phyloP scores from a whole-genome alignment of 2,113 vertebrate species.

The Manacus vitellinus region DNA sequence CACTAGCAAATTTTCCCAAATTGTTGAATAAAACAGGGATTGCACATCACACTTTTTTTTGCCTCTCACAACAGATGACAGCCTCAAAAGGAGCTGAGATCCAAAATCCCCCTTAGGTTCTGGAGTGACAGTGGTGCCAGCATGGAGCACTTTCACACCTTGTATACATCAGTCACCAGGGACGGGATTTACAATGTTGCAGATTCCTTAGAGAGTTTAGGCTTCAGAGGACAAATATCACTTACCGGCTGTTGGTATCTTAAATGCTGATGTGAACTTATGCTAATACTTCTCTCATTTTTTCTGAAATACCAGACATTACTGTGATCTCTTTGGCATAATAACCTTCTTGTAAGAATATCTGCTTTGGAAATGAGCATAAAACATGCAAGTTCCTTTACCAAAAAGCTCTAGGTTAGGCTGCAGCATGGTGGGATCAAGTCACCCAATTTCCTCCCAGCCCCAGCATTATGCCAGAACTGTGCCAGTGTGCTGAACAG shows the following conservation, averaged over 20 bases:
- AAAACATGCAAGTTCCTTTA: not conserved
- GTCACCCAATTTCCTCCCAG: not conserved
- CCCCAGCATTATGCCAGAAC: not conserved
- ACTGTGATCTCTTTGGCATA: not conserved
- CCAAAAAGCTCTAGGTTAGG: not conserved
- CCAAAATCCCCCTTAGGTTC: not conserved
- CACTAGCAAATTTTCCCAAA: not conserved
- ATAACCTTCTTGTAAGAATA: not conserved
- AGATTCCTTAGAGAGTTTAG: not conserved
- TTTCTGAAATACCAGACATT: not conserved
- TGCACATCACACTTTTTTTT: not conserved
- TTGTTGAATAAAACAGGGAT: not conserved
- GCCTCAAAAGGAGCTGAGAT: not conserved
- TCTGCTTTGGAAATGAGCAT: not conserved
- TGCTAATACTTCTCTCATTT: not conserved
- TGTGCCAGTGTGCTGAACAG: not conserved
- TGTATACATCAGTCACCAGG: not conserved
- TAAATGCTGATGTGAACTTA: not conserved
- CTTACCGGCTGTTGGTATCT: not conserved
- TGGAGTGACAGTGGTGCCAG: not conserved
- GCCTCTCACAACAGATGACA: not conserved
- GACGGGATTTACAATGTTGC: not conserved
- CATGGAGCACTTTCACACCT: not conserved
- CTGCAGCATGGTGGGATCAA: not conserved
- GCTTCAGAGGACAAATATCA: not conserved